Conservation (phyloP, 2,888 invertebrate species). For the Choristoneura rosaceana region DNA sequence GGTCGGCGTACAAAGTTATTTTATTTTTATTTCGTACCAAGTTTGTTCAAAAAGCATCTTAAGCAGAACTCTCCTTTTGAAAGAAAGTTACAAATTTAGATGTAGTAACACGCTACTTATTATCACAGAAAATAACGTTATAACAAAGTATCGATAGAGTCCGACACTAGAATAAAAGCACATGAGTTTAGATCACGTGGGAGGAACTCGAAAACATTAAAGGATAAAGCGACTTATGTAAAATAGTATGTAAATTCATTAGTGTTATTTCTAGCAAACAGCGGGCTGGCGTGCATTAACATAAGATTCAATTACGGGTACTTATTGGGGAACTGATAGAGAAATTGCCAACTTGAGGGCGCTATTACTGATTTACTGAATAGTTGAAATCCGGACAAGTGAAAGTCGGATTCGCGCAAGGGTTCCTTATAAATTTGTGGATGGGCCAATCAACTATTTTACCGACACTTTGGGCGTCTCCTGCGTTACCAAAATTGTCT, state of each 20-base stretch:
- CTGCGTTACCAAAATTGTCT: too few relatives aligned
- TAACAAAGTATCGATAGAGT: not conserved
- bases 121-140: not conserved
- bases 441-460: too few relatives aligned
- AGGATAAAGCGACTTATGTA: constrained; percentile 24
- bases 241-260: constrained; percentile 32
- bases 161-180: constrained; percentile 4
- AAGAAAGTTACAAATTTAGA: too few relatives aligned
- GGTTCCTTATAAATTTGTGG: too few relatives aligned
- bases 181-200: constrained; percentile 1
- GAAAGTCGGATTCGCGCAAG: too few relatives aligned
- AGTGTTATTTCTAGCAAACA: constrained; percentile 50
- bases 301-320: constrained; percentile 64
- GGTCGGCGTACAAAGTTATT: too few relatives aligned
- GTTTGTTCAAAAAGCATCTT: too few relatives aligned
- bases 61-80: too few relatives aligned
- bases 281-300: constrained; percentile 63
- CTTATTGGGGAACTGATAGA: constrained; percentile 62
- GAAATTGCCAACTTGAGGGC: constrained; percentile 46
- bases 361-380: not conserved
- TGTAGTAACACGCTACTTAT: too few relatives aligned
- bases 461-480: too few relatives aligned
- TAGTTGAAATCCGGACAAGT: too few relatives aligned
- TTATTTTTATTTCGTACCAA: too few relatives aligned
- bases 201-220: not conserved